Evolutionary conservation across 2,888 invertebrate species (phyloP).

Genomic region (Hoplodrina blanda): DNA sequence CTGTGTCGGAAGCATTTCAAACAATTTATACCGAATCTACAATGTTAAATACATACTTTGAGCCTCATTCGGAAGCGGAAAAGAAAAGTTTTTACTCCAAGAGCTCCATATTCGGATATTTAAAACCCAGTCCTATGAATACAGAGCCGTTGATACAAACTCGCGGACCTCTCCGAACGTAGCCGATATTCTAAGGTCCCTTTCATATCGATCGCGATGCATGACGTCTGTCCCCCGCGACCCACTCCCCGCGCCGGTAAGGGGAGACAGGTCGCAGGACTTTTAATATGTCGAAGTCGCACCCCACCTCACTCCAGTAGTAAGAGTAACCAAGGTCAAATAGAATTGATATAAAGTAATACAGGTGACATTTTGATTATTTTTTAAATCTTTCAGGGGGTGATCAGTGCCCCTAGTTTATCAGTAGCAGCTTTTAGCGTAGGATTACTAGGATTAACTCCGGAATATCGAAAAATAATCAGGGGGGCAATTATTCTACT

Average conservation of each 20-base stretch:
- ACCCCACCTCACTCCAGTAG: background rate
- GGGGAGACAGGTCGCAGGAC: conserved; percentile 45
- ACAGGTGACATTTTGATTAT: background rate
- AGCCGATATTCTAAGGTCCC: conserved; percentile 53
- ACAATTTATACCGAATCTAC: background rate
- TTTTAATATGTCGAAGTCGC: conserved; percentile 35
- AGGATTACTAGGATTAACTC: too few relatives aligned
- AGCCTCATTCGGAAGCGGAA: background rate
- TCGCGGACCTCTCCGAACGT: conserved; percentile 29
- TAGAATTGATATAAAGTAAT: background rate
- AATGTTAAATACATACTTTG: background rate
- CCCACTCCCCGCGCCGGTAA: conserved; percentile 25
- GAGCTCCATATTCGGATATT: background rate
- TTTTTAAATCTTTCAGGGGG: too few relatives aligned
- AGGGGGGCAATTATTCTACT: too few relatives aligned
- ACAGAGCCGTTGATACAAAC: background rate
- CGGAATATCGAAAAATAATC: too few relatives aligned
- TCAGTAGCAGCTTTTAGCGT: too few relatives aligned
- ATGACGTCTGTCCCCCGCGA: conserved; percentile 63
- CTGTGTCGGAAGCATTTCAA: background rate
- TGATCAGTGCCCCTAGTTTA: too few relatives aligned
- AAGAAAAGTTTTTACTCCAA: background rate
- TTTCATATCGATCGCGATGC: conserved; percentile 73
- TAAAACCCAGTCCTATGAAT: background rate
- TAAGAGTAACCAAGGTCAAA: background rate